phyloP scores from a whole-genome alignment of 2,888 invertebrate genomes.

The Drosophila borborema region DNA sequence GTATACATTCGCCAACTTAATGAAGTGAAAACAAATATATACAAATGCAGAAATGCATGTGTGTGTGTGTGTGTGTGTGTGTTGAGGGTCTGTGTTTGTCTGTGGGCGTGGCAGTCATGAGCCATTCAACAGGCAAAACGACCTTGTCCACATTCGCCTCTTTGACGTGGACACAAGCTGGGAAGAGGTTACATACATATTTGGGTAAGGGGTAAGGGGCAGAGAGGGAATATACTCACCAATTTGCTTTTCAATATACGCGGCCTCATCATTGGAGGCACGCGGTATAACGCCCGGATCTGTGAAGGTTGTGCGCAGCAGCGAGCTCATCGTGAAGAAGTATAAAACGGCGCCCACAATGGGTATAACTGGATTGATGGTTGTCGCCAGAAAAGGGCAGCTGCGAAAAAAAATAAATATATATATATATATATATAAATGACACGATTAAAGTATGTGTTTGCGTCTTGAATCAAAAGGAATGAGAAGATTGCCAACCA shows the following conservation, averaged over 20 bases:
- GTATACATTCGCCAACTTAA: slow-evolving; percentile 58
- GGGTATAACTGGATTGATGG: slow-evolving; percentile 95
- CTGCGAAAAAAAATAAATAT: slow-evolving; percentile 85
- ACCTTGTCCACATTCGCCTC: slow-evolving; percentile 66
- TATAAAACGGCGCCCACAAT: slow-evolving; percentile 95
- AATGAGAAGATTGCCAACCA: neutral
- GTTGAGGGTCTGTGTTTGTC: slow-evolving; percentile 13
- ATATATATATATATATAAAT: slow-evolving; percentile 72
- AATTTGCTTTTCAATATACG: slow-evolving; percentile 95
- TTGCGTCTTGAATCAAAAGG: neutral
- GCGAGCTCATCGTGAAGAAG: slow-evolving; percentile 96
- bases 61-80: neutral
- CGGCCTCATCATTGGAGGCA: slow-evolving; percentile 94
- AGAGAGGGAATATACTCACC: slow-evolving; percentile 86
- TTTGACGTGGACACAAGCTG: slow-evolving; percentile 50
- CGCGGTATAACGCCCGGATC: slow-evolving; percentile 97
- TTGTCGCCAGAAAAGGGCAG: slow-evolving; percentile 95
- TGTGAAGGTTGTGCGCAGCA: slow-evolving; percentile 96
- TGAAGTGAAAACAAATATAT: slow-evolving; percentile 75
- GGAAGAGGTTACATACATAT: neutral
- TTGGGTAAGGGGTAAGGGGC: neutral
- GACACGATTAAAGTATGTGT: slow-evolving; percentile 15
- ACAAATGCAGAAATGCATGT: slow-evolving; percentile 46
- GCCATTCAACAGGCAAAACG: slow-evolving; percentile 76
- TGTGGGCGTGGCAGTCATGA: slow-evolving; percentile 33